Conservation (phyloP, 2,113 vertebrate species). For the Mohoua ochrocephala region DNA sequence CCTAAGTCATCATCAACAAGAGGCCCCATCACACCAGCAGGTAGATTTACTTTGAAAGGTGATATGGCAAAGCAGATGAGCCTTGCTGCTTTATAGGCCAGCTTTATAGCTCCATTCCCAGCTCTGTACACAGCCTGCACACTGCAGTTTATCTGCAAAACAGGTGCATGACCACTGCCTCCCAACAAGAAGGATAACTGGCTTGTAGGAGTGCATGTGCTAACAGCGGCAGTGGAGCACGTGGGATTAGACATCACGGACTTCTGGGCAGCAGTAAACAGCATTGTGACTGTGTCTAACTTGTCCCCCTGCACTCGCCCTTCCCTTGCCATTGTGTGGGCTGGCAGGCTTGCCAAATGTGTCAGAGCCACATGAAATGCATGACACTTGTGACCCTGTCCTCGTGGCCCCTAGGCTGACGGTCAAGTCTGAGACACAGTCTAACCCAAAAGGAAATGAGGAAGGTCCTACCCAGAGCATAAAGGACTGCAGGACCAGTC, state of each 20-base stretch:
- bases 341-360: background rate
- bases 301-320: background rate
- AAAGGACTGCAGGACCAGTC: background rate
- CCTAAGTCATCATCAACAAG: background rate
- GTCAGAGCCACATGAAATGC: slow-evolving; percentile 3
- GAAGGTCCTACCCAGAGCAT: background rate
- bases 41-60: background rate
- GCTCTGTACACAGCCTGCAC: background rate
- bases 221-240: background rate
- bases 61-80: background rate
- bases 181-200: background rate
- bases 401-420: background rate
- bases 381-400: background rate
- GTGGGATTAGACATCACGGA: background rate
- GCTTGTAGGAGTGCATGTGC: background rate
- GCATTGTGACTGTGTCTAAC: background rate
- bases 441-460: background rate
- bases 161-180: background rate
- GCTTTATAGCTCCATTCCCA: background rate
- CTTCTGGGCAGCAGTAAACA: background rate
- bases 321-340: background rate
- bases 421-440: background rate
- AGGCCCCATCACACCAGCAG: background rate
- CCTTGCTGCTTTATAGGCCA: background rate
- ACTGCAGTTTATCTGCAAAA: background rate